Base-by-base conservation (phyloP, 2,888 invertebrate species). In the Eilema caniola region DNA sequence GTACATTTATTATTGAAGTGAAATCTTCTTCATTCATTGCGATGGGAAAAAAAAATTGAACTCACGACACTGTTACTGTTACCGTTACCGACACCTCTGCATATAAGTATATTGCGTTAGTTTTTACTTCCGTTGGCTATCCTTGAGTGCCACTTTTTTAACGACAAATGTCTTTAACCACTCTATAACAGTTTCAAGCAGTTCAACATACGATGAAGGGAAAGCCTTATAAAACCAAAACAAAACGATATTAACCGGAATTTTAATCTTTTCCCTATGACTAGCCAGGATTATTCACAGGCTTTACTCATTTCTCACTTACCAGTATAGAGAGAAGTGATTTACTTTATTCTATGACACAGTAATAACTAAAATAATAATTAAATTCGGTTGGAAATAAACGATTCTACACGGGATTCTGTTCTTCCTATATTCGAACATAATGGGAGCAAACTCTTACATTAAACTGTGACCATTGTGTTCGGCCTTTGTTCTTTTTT, bases 381-480 rank as follows among this genome's bases (percentile, higher is more conserved):
- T 88, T 86, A 86, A 87, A 84, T 89, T 87, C 85, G 88, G 89
- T 88, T 88, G 80, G 77, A 85, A 59, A 65, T 47, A 66, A 69
- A 66, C 57, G 66, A 62, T 66, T 86, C 83, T 78, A 76, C 76
- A 77, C 77, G 69, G 81, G 81, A 86, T 86, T 84, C 75, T 73
- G 85, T 86, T 90, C 92, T 90, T 92, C 92, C 89, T 89, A 91
- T 92, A 88, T 88, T 83, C 87, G 83, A 84, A 83, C 83, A 91
- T 88, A 93, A 93, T 90, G 86, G 90, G 83, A 83, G 83, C 81
- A 84, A 89, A 89, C 91, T 91, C 92, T 92, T 89, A 87, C 87
- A 90, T 88, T 89, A 90, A 92, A 92, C 91, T 90, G 91, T 90
- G 92, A 81, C 90, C 89, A 92, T 93, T 93, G 93, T 93, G 88